A percentile compares a stretch with the other conserved stretches of the same genome.
Evolutionary conservation across 2,797 vertebrate genomes (phyloP).

Genomic region (Notamacropus eugenii): DNA sequence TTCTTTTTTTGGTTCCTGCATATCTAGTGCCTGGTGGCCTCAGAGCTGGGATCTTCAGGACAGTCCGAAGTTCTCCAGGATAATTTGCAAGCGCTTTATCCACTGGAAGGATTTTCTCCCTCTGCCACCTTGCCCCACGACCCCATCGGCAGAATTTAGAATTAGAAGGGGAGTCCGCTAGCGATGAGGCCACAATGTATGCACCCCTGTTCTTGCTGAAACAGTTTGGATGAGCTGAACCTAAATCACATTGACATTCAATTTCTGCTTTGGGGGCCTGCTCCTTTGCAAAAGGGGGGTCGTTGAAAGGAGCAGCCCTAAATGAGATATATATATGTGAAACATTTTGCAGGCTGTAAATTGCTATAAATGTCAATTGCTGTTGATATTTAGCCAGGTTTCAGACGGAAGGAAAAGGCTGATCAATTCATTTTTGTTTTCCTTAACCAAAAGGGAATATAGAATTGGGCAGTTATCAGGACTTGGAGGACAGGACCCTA

Average conservation of each 20-base stretch:
- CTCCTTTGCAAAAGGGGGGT: neutral
- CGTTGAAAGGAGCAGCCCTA: neutral
- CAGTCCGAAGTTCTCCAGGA: neutral
- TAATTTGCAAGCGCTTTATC: too few species aligned
- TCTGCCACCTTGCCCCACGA: neutral
- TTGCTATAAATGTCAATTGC: neutral
- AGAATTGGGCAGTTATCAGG: constrained; percentile 74
- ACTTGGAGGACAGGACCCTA: constrained; percentile 77
- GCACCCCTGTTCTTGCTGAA: neutral
- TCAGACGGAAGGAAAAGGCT: constrained; percentile 53
- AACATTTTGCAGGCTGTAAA: neutral
- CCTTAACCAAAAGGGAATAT: constrained; percentile 71
- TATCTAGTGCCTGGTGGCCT: neutral
- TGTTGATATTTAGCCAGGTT: constrained; percentile 19
- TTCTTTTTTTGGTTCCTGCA: neutral
- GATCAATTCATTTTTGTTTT: constrained; percentile 74
- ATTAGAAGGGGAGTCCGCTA: constrained; percentile 8
- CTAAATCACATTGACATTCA: neutral
- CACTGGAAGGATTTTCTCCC: neutral
- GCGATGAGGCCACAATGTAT: neutral
- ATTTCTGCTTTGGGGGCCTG: constrained; percentile 10
- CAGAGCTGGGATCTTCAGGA: neutral
- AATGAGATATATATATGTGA: neutral
- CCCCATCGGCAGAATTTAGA: neutral
- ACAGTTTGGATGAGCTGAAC: neutral